These are phyloP conservation scores for Acipenser transmontanus DNA, from an alignment of 2,797 vertebrate genomes.

Conservation along the genomic window DNA sequence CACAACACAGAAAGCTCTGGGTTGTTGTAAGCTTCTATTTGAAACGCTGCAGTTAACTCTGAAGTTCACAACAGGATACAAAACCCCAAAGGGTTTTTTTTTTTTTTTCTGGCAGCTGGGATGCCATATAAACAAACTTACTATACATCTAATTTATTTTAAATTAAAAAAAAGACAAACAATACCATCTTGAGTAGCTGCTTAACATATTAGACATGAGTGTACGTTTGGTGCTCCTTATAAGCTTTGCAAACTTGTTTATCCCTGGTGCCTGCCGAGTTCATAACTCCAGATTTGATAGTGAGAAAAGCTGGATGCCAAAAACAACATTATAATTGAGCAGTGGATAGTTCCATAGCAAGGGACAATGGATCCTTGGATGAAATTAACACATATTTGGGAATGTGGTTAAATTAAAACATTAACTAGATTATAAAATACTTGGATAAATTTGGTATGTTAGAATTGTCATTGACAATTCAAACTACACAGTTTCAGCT, in stretches of 20 bases:
- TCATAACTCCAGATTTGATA: too few species aligned
- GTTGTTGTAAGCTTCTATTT: conserved; percentile 44
- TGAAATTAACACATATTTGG: too few species aligned
- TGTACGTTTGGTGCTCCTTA: conserved; percentile 11
- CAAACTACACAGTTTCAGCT: too few species aligned
- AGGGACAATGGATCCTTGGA: too few species aligned
- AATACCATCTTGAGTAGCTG: neutral
- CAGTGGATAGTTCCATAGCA: too few species aligned
- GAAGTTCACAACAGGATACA: conserved; percentile 40
- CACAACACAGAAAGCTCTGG: conserved; percentile 23
- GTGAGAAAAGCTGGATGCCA: too few species aligned
- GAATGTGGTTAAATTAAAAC: too few species aligned
- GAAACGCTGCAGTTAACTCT: conserved; percentile 47
- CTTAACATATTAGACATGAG: conserved; percentile 6
- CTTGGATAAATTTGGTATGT: too few species aligned
- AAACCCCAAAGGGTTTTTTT: conserved; percentile 25
- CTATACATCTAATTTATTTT: conserved; percentile 19
- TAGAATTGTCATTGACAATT: too few species aligned
- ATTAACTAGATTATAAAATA: conserved; percentile 9
- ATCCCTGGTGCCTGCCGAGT: too few species aligned
- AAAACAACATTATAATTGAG: too few species aligned
- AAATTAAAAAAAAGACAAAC: conserved; percentile 19
- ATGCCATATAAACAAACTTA: conserved; percentile 27
- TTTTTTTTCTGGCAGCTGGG: conserved; percentile 25
- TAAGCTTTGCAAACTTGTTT: conserved; percentile 3